phyloP scores from a whole-genome alignment of 2,888 invertebrate species.

The Eupithecia centaureata region DNA sequence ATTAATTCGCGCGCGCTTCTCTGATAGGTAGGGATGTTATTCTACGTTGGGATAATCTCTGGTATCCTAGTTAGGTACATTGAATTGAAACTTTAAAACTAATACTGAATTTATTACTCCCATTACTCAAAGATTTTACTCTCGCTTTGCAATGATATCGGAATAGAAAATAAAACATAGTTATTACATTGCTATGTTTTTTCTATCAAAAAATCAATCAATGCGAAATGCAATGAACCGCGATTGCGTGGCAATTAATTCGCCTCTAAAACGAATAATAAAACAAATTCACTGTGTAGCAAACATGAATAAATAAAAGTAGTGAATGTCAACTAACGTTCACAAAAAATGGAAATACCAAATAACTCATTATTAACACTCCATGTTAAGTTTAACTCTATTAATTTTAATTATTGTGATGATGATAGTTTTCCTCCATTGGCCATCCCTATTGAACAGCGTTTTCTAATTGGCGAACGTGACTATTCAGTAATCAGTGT shows the following conservation, averaged over 20 bases:
- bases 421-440: slow-evolving; percentile 2
- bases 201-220: neutral
- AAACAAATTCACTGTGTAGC: neutral
- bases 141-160: neutral
- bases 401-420: neutral
- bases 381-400: too few species aligned
- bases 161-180: neutral
- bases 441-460: slow-evolving; percentile 35
- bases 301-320: neutral
- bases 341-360: too few species aligned
- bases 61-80: neutral
- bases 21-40: slow-evolving; percentile 29
- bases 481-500: slow-evolving; percentile 73
- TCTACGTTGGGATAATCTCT: neutral
- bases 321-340: neutral
- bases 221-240: neutral
- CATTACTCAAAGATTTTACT: neutral
- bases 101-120: too few species aligned
- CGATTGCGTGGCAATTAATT: neutral
- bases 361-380: too few species aligned
- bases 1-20: slow-evolving; percentile 66
- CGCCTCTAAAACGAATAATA: neutral
- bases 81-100: neutral
- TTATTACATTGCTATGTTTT: neutral
- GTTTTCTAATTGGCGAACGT: slow-evolving; percentile 83